These are phyloP conservation scores for Recurvirostra avosetta DNA, from an alignment of 2,113 vertebrate genomes.

Conservation along the genomic window DNA sequence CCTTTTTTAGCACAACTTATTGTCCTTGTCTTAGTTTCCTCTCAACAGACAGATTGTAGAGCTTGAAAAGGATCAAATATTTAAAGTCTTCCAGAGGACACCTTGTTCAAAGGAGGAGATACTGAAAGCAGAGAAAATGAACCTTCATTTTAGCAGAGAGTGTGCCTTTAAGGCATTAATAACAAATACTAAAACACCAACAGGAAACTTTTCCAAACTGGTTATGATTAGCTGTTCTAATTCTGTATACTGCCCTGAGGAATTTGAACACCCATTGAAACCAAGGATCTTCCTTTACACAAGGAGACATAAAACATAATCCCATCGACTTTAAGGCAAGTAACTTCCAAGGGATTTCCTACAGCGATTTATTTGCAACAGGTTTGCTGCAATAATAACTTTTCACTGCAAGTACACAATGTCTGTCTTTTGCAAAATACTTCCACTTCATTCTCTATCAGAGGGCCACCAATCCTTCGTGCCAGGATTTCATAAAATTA, in stretches of 20 bases:
- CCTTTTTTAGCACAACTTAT: background rate
- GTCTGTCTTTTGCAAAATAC: constrained; percentile 54
- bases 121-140: background rate
- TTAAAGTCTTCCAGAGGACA: background rate
- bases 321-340: background rate
- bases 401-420: constrained; percentile 25
- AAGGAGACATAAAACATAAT: constrained; percentile 23
- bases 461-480: constrained; percentile 32
- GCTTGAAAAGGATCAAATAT: background rate
- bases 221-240: background rate
- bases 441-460: constrained; percentile 48
- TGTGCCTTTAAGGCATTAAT: background rate
- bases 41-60: background rate
- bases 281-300: background rate
- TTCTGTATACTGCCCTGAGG: background rate
- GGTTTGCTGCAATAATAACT: constrained; percentile 42
- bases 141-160: background rate
- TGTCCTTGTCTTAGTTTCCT: background rate
- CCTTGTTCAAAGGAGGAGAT: background rate
- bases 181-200: constrained; percentile 7
- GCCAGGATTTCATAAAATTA: constrained; percentile 73
- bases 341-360: constrained; percentile 24
- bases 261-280: constrained; percentile 1
- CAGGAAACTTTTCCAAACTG: background rate
- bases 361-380: constrained; percentile 27